phyloP scores from a whole-genome alignment of 1,140 invertebrate species.

The Carcinoscorpius rotundicauda region DNA sequence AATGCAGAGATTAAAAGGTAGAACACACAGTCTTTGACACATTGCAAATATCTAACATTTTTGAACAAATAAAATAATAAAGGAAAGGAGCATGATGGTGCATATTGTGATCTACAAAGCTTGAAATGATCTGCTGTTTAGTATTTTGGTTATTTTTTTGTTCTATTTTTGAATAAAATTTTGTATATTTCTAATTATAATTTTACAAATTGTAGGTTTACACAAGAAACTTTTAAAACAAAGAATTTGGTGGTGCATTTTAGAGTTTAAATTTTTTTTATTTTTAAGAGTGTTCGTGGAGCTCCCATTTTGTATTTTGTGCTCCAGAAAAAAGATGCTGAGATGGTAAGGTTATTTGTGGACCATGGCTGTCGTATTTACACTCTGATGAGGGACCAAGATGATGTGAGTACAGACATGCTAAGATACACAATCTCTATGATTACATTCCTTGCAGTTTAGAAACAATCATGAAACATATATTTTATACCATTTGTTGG shows the following conservation, averaged over 20 bases:
- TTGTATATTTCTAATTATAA: background rate
- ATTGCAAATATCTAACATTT: too few relatives aligned
- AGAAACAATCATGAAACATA: too few relatives aligned
- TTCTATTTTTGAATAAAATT: background rate
- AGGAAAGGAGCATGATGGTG: too few relatives aligned
- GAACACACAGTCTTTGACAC: too few relatives aligned
- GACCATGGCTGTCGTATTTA: slow-evolving; percentile 14
- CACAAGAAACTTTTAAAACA: background rate
- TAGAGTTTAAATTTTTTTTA: background rate
- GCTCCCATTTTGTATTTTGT: slow-evolving; percentile 17
- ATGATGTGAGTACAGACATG: slow-evolving; percentile 2
- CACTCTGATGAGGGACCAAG: slow-evolving; percentile 14
- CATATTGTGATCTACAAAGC: background rate
- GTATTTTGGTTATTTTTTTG: background rate
- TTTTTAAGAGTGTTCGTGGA: slow-evolving; percentile 12
- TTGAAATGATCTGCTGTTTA: background rate
- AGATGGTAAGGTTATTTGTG: slow-evolving; percentile 10
- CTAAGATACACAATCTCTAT: too few relatives aligned
- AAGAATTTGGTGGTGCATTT: background rate
- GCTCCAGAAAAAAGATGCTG: slow-evolving; percentile 7
- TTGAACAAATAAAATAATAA: too few relatives aligned
- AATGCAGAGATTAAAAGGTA: too few relatives aligned
- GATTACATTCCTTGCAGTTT: too few relatives aligned
- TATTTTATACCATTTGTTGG: too few relatives aligned
- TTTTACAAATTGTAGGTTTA: background rate